Percentiles rank a stretch among this genome's conserved stretches.
Conservation (phyloP, 2,113 vertebrate genomes). For the Cryptotis parvus region DNA sequence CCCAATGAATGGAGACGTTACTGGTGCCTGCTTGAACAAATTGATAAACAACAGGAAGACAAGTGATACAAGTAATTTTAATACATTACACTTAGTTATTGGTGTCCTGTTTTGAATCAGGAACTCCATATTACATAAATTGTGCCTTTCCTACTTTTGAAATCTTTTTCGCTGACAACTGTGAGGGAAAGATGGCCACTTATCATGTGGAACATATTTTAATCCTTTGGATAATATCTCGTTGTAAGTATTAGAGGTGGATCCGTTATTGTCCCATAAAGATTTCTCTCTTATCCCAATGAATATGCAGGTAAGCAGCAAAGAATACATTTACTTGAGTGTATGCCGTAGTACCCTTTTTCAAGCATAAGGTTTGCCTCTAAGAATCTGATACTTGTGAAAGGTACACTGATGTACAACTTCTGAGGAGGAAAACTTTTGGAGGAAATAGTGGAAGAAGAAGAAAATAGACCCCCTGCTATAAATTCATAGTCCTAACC, state of each 20-base stretch:
- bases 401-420: neutral
- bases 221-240: slow-evolving; percentile 20
- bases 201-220: slow-evolving; percentile 29
- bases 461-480: neutral
- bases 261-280: rapidly evolving
- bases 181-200: slow-evolving; percentile 26
- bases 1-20: no score
- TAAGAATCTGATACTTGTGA: neutral
- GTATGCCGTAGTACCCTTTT: neutral
- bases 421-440: neutral
- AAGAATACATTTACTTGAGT: neutral
- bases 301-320: neutral
- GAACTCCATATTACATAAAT: slow-evolving; percentile 59
- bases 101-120: slow-evolving; percentile 54
- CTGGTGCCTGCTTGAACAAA: no score
- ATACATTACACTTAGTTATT: neutral
- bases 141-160: slow-evolving; percentile 39
- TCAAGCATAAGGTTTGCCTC: neutral
- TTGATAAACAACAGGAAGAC: no score
- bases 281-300: neutral
- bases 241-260: neutral
- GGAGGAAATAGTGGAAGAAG: neutral
- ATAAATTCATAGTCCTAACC: neutral
- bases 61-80: no score
- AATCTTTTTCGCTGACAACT: slow-evolving; percentile 31